Evolutionary conservation across 2,113 vertebrate species (phyloP).

Genomic region (Odocoileus hemionus): DNA sequence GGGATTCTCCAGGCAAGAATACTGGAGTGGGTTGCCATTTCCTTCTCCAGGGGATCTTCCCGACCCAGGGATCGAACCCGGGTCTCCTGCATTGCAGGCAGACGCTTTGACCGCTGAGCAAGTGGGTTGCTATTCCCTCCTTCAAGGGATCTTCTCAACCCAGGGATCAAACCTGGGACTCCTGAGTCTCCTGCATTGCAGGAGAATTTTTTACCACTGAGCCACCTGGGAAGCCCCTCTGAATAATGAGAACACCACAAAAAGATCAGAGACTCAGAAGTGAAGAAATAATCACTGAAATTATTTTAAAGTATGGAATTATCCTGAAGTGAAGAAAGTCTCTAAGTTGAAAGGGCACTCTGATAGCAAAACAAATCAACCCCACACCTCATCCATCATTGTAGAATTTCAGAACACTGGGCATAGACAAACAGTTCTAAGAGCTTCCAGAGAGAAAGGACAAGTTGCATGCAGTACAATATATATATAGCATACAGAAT

Average conservation of each 20-base stretch:
- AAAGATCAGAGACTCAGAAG: background rate
- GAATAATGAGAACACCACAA: background rate
- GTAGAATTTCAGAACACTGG: background rate
- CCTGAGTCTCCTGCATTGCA: background rate
- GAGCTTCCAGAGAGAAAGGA: slow-evolving; percentile 9
- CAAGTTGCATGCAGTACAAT: background rate
- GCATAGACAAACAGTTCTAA: background rate
- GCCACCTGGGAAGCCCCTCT: background rate
- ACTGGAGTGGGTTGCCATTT: no score
- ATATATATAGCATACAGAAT: background rate
- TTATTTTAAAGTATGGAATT: background rate
- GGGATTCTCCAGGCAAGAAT: no score
- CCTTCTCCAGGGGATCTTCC: no score
- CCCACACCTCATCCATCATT: background rate
- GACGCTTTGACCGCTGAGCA: no score
- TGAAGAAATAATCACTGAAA: background rate
- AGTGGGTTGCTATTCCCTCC: background rate
- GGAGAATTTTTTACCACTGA: background rate
- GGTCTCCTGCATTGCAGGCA: no score
- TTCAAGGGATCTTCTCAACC: background rate
- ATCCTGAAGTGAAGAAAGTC: background rate
- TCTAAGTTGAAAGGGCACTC: background rate
- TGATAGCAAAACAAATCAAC: background rate
- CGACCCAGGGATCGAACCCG: no score
- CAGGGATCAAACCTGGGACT: background rate